phyloP scores from a whole-genome alignment of 2,113 vertebrate species.

The Marcusenius ussheri region DNA sequence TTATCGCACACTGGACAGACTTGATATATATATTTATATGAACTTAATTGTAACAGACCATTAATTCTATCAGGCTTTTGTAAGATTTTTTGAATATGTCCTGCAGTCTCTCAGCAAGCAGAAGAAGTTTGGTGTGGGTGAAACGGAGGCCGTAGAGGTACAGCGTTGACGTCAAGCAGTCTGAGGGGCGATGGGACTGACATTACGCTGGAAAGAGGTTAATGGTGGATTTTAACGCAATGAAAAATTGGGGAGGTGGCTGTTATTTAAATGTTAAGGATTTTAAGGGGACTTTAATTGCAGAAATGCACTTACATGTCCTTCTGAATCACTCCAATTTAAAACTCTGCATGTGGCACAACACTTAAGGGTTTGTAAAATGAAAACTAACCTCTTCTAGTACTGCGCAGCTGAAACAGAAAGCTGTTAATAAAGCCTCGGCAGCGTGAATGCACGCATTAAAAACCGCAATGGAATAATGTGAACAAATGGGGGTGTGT shows the following conservation, averaged over 20 bases:
- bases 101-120: background rate
- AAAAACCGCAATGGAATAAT: background rate
- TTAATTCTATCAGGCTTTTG: background rate
- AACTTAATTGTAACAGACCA: conserved; percentile 15
- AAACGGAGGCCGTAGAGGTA: background rate
- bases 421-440: background rate
- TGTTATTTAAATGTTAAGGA: background rate
- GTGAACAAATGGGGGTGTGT: background rate
- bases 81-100: background rate
- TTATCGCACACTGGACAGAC: background rate
- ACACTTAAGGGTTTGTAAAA: background rate
- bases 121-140: background rate
- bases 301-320: background rate
- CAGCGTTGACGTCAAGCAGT: background rate
- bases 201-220: background rate
- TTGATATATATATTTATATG: conserved; percentile 1
- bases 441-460: background rate
- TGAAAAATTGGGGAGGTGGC: background rate
- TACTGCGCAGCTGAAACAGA: background rate
- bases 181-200: background rate
- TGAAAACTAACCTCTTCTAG: background rate
- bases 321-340: background rate
- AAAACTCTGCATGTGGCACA: background rate
- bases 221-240: background rate
- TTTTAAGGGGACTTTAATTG: background rate